Base-by-base conservation (phyloP, 2,113 vertebrate genomes). In the Holacanthus passer region DNA sequence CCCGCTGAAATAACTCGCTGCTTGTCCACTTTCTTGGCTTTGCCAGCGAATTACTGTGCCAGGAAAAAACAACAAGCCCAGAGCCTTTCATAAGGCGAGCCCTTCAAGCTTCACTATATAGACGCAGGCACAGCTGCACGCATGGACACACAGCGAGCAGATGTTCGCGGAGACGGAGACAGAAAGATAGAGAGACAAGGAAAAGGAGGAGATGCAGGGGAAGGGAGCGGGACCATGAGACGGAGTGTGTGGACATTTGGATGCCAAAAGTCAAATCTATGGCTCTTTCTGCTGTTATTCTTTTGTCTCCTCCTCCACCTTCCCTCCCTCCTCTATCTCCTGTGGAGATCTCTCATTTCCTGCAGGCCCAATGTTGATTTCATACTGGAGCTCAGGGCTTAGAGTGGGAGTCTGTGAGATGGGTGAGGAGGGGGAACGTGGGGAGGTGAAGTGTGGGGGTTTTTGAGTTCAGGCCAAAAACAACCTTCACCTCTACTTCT, bases 311-410 rank as follows among this genome's bases (percentile, higher is more conserved):
- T 80, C 80, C 86, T 79, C 73, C 79, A 79, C 56, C 76, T 62
- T 59, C 71, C 79, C 83, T 70, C 82, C 89, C 78, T 82, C 55
- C 60, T 62, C 73, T 94, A 94, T 94, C 94, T 93, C 88, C 82
- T 84, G 81, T 91, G 85, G 79, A 91, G 89, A 94, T 93, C 90
- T 93, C 92, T 94, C 91, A 94, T 94, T 95, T 94, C 93, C 94
- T 94, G 93, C 87, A 89, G 88, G 79, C 87, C 84, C 87, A 87
- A 92, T 90, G 92, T 93, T 94, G 89, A 94, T 94, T 94, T 94
- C 92, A 92, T 93, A 92, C 82, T 89, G 79, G 75, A 92, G 88
- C 89, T 91, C 62, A 24, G 87, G 86, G 88, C 87, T 93, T 90
- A 90, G 84, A 86, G 88, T 78, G 83, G 88, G 89, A 91, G 88